A percentile compares a stretch with the other conserved stretches of the same genome.
Conservation (phyloP, 2,113 vertebrate genomes). For the Clarias macrocephalus region DNA sequence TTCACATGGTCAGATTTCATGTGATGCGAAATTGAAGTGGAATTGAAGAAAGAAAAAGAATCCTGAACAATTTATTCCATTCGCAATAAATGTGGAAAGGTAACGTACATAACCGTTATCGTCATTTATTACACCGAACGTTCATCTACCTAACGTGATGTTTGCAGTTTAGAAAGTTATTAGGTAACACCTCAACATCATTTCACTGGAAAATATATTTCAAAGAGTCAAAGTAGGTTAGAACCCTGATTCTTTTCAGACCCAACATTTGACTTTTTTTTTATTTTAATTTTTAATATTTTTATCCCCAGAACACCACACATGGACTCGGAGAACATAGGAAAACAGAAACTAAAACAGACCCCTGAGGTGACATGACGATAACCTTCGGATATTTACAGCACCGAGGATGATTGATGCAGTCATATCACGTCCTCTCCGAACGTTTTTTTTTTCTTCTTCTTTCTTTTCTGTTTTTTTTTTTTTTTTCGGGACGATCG, state of each 20-base stretch:
- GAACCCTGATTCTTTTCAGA: too few species aligned
- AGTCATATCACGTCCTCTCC: conserved; percentile 46
- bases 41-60: neutral
- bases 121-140: too few species aligned
- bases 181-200: neutral
- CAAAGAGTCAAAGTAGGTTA: neutral
- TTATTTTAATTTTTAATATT: too few species aligned
- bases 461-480: too few species aligned
- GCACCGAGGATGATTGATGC: conserved; percentile 55
- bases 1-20: neutral
- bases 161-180: neutral
- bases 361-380: conserved; percentile 32
- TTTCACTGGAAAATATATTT: neutral
- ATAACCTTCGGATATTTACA: conserved; percentile 56
- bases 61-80: too few species aligned
- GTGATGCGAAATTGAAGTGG: neutral
- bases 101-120: neutral
- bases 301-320: neutral
- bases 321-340: too few species aligned
- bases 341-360: conserved; percentile 36
- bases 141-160: neutral
- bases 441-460: conserved; percentile 44
- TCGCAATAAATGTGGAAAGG: neutral
- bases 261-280: too few species aligned
- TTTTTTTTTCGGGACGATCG: conserved; percentile 30